Base-by-base conservation (phyloP, 2,888 invertebrate genomes). In the Adelphocoris suturalis region DNA sequence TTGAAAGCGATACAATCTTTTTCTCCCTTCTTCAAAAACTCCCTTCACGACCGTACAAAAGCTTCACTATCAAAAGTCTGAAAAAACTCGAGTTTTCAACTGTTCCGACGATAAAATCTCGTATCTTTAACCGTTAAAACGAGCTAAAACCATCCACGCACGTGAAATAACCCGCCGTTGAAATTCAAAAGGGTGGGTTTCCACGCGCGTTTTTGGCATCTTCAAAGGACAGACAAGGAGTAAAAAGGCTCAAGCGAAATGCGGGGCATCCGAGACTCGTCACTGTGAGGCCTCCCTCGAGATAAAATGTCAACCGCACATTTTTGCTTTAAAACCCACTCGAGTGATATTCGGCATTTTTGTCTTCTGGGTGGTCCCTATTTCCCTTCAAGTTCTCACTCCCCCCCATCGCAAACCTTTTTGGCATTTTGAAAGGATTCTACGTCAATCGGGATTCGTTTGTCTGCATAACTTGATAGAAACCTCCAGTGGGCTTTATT, bases 251-350 rank as follows among this genome's bases (percentile, higher is more conserved):
- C 68, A 68, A 68, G 68, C 19, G 68, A 27, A 82, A 82, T 82
- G 82, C 82, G 52, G 48, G 52, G 82, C 47, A 82, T 82, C 82
- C 48, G 82, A 82, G 82, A 82, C 47, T 28, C 85, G 57, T 61
- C 61, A 61, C 52, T 55, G 82, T 82, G 48, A 23, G 27, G 13
- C 61, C 37, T 85, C 57, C 28, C 28, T n/a, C 85, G 85, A 85
- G 57, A 61, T 85, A 61, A 85, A 85, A 61, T 57, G 85, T 85
- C 85, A 61, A 85, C 85, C 85, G 85, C 85, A 85, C 85, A 85
- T 55, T 85, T 85, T 85, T 85, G 57, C 61, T 85, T 85, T 85
- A 47, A 82, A 82, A 48, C 82, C 82, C 23, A 9, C 82, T 82
- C 82, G 27, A 27, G 82, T 48, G 52, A 55, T 48, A 82, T 82